These are phyloP conservation scores for Anagyrus pseudococci DNA, from an alignment of 2,888 invertebrate genomes.

Conservation along the genomic window DNA sequence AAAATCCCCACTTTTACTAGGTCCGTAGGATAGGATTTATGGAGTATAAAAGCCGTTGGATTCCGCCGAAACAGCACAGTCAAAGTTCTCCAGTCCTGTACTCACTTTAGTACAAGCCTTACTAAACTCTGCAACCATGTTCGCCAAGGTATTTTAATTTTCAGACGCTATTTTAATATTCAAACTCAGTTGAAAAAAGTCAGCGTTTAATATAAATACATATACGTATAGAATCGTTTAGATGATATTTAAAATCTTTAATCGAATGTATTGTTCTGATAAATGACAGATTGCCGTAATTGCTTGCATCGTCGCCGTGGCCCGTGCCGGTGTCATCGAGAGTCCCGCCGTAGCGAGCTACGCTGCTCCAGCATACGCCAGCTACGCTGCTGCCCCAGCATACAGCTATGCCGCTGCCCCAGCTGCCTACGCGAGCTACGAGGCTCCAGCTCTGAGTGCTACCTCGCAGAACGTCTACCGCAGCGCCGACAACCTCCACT, in stretches of 20 bases:
- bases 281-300: slow-evolving; percentile 47
- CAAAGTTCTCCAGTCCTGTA: too few relatives aligned
- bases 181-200: not conserved
- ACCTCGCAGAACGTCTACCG: slow-evolving; percentile 62
- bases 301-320: slow-evolving; percentile 51
- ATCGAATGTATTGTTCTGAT: slow-evolving; percentile 5
- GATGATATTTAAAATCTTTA: not conserved
- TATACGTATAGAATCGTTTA: not conserved
- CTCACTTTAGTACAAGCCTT: too few relatives aligned
- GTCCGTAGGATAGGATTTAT: too few relatives aligned
- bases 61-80: too few relatives aligned
- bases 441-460: slow-evolving; percentile 49
- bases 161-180: not conserved
- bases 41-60: too few relatives aligned
- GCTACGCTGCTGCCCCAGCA: slow-evolving; percentile 46
- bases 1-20: too few relatives aligned
- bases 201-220: not conserved
- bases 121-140: slow-evolving; percentile 39
- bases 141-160: slow-evolving; percentile 38
- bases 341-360: slow-evolving; percentile 42
- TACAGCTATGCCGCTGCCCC: slow-evolving; percentile 40
- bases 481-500: slow-evolving; percentile 70
- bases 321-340: slow-evolving; percentile 50
- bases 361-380: slow-evolving; percentile 42
- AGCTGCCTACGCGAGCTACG: slow-evolving; percentile 9